These are phyloP conservation scores for Bovichtus variegatus DNA, from an alignment of 2,797 vertebrate species.

Conservation along the genomic window DNA sequence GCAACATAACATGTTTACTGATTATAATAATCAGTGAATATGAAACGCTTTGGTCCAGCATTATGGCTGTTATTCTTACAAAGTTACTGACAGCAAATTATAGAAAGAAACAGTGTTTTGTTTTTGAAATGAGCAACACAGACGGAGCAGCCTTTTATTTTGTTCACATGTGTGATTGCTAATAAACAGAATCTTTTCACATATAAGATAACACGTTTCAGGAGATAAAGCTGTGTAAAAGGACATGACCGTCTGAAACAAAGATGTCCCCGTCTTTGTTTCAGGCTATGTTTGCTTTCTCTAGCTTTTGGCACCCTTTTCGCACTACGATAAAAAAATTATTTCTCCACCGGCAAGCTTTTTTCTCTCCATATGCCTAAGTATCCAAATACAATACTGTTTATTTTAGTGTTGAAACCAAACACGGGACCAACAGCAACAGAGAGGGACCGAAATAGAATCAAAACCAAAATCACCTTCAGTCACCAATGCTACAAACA, in stretches of 20 bases:
- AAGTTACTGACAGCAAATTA: slow-evolving; percentile 4
- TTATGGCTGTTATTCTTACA: slow-evolving; percentile 3
- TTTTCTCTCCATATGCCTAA: neutral
- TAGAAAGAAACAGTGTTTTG: neutral
- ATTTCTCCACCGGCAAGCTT: slow-evolving; percentile 1
- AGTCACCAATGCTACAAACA: slow-evolving; percentile 29
- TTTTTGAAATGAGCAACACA: no score
- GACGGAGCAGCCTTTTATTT: neutral
- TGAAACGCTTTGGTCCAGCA: neutral
- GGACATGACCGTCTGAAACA: neutral
- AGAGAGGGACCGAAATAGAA: slow-evolving; percentile 48
- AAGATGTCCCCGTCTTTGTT: slow-evolving; percentile 8
- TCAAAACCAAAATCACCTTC: slow-evolving; percentile 63
- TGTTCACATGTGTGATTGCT: neutral
- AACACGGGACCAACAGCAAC: slow-evolving; percentile 33
- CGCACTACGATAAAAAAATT: neutral
- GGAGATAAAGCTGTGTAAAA: neutral
- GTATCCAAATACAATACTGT: slow-evolving; percentile 24
- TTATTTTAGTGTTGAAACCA: slow-evolving; percentile 45
- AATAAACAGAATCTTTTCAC: neutral
- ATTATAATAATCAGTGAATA: neutral
- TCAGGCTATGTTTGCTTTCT: slow-evolving; percentile 1
- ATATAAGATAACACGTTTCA: neutral
- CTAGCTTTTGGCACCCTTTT: neutral
- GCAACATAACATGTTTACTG: neutral